Base-by-base conservation (phyloP, 2,797 vertebrate species). In the Artibeus lituratus region DNA sequence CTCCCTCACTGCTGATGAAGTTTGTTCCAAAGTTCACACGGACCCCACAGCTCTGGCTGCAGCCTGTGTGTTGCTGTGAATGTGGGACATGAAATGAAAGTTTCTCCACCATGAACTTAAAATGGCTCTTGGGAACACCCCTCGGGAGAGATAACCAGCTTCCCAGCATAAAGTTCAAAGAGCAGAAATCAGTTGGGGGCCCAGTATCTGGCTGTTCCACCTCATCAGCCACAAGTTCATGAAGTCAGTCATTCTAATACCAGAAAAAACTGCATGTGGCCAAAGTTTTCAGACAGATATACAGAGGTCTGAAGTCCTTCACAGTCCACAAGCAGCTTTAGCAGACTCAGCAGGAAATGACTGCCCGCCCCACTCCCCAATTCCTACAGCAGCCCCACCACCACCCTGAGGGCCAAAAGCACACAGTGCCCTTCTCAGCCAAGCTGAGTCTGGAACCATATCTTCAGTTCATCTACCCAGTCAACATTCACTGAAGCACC, bases 101-200 rank as follows among this genome's bases (percentile, higher is more conserved):
- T 32, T 91, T 94, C 76, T 70, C 76, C 21, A 6, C 69, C 44
- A 59, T 78, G 51, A 90, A 67, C 67, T 22, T 83, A 59, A 73
- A 77, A 85, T 49, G 47, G 65, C 67, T 80, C 86, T 92, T 95
- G 15, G 62, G 95, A 91, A 96, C 91, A 76, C 10, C 65, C 62
- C 62, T 85, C 1, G 7, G 72, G 39, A 73, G 10, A 74, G 7
- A 87, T 49, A 94, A 95, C 37, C 49, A 39, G 51, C 90, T 95
- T 97, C 74, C 88, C 92, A 70, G 73, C 11, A 94, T 76, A 65
- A 94, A 59, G 95, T 73, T 92, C 92, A 96, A 91, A 94, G 94
- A 88, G 82, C 69, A 85, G 88, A 91, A 98, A 98, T 96, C 96
- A 97, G 94, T 95, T 94, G 47, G 85, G 77, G 82, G 82, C 82